Conservation (phyloP, 1,140 invertebrate genomes). For the Tetragonula clypearis region DNA sequence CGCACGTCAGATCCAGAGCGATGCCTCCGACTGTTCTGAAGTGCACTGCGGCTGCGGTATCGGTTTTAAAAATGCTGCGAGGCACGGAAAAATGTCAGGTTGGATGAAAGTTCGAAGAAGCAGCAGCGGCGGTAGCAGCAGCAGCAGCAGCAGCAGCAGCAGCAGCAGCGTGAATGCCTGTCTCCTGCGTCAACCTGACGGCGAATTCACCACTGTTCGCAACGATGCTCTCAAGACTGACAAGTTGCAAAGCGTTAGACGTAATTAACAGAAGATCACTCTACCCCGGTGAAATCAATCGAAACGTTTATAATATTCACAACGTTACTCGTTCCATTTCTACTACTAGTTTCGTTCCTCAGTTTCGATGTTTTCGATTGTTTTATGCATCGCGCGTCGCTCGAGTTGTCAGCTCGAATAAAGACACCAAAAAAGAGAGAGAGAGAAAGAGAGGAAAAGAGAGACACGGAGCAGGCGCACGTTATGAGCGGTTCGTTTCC, state of each 20-base stretch:
- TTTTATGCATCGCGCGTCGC: neutral
- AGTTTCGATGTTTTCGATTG: neutral
- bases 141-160: neutral
- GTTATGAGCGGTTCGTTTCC: neutral
- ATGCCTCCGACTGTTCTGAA: slow-evolving; percentile 29
- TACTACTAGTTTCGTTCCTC: neutral
- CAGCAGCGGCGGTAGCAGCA: neutral
- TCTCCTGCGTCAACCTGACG: slow-evolving; percentile 8
- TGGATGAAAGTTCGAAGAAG: slow-evolving; percentile 64
- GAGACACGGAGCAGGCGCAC: neutral
- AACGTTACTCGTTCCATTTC: neutral
- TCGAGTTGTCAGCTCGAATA: neutral
- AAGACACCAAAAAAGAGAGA: neutral
- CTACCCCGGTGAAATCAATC: neutral
- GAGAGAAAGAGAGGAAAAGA: no score
- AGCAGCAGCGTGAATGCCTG: slow-evolving; percentile 43
- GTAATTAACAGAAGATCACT: no score
- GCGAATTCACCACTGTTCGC: neutral
- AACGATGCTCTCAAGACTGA: slow-evolving; percentile 23
- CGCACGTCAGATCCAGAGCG: neutral
- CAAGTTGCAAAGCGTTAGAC: neutral
- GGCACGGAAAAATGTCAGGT: slow-evolving; percentile 18
- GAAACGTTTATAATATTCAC: neutral
- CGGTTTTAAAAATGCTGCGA: slow-evolving; percentile 4
- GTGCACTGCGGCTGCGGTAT: slow-evolving; percentile 11